Conservation (phyloP, 1,140 invertebrate species). For the Drosophila suzukii region DNA sequence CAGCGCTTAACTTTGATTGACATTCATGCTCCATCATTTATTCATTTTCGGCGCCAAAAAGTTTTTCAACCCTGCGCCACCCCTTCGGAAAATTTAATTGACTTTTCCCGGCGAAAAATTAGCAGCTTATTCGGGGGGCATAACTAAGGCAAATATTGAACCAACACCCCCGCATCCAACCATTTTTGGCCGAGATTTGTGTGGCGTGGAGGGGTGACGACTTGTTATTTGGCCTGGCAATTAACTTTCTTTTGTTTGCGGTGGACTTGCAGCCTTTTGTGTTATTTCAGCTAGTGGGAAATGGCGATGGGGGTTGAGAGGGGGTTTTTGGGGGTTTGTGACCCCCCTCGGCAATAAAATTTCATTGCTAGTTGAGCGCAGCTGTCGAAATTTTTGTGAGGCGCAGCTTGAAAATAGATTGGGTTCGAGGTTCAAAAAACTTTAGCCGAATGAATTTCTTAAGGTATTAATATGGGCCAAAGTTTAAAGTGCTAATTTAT, state of each 20-base stretch:
- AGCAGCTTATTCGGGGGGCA: constrained; percentile 37
- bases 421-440: neutral
- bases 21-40: constrained; percentile 81
- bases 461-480: neutral
- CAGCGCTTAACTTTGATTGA: constrained; percentile 76
- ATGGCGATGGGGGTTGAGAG: neutral
- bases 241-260: constrained; percentile 77
- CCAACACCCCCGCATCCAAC: constrained; percentile 16
- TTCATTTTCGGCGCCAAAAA: constrained; percentile 70
- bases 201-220: constrained; percentile 25
- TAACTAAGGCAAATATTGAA: constrained; percentile 54
- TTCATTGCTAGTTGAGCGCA: constrained; percentile 61
- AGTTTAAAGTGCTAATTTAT: no score
- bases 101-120: constrained; percentile 53
- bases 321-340: neutral
- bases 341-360: constrained; percentile 44
- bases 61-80: constrained; percentile 20
- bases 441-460: constrained; percentile 2
- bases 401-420: constrained; percentile 19
- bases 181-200: constrained; percentile 14
- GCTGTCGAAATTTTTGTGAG: constrained; percentile 58
- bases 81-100: constrained; percentile 47
- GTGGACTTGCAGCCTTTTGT: constrained; percentile 46
- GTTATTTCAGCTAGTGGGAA: constrained; percentile 39
- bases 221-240: constrained; percentile 60